These are phyloP conservation scores for Pardosa pseudoannulata DNA, from an alignment of 2,888 invertebrate species.

Conservation along the genomic window DNA sequence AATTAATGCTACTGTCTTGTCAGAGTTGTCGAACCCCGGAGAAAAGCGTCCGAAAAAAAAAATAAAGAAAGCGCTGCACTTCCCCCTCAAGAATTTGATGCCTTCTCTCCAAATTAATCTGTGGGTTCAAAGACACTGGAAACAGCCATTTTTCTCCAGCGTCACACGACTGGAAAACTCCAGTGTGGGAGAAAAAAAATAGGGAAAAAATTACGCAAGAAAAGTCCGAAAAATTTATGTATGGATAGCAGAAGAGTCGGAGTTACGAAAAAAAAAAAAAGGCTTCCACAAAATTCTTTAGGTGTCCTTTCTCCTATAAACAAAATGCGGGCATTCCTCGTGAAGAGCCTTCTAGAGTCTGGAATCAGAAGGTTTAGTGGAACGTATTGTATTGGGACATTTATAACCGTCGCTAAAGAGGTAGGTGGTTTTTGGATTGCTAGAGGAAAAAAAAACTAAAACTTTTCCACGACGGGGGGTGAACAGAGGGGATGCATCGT, in stretches of 20 bases:
- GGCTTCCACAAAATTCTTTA: neutral
- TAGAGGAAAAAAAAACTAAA: too few relatives aligned
- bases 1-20: conserved; percentile 56
- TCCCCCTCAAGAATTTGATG: neutral
- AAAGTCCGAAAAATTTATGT: conserved; percentile 22
- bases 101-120: conserved; percentile 55
- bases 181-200: neutral
- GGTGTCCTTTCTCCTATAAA: conserved; percentile 20
- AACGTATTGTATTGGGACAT: conserved; percentile 32
- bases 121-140: conserved; percentile 59
- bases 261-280: conserved; percentile 19
- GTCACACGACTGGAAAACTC: conserved; percentile 11
- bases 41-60: neutral
- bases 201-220: neutral
- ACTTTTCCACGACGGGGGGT: too few relatives aligned
- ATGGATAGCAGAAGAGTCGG: neutral
- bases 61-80: neutral
- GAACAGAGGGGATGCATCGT: neutral
- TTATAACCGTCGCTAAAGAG: conserved; percentile 35
- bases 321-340: neutral
- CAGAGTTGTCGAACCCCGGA: conserved; percentile 26
- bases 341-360: conserved; percentile 31
- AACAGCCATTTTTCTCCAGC: conserved; percentile 52
- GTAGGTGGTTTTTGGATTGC: neutral
- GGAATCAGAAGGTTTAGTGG: conserved; percentile 55